Base-by-base conservation (phyloP, 2,113 vertebrate species). In the Petrocephalus zakoni region DNA sequence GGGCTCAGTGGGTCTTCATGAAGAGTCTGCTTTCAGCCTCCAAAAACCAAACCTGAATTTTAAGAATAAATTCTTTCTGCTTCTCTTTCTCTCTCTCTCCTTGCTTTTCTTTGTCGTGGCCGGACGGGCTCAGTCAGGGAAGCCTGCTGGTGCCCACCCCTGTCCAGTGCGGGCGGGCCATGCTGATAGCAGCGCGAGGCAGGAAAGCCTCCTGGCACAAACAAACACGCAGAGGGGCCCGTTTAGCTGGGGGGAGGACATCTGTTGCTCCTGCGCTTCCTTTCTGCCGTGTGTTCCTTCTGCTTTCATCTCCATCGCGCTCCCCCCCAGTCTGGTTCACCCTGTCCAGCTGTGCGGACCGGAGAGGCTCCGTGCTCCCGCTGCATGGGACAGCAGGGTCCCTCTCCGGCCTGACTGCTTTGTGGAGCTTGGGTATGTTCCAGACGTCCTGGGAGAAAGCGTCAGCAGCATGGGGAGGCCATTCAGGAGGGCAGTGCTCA, bases 281-380 rank as follows among this genome's bases (percentile, higher is more conserved):
- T 75, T 22, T 53, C 42, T 61, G 58, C 87, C 25, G 17, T 22
- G 64, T 85, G 52, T 58, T 46, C 49, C 47, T 83, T 88, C 88
- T 93, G 90, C 92, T 88, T 88, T 88, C 93, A 92, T 29, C 88
- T 55, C 83, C 17, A 2, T 82, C 4, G 6, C 42, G 19, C 91
- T 87, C 90, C 91, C 90, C 90, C 92, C 91, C 75, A 75, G 75
- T 88, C 90, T 78, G 21, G 58, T 58, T 51, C 64, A 34, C 56
- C 89, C 61, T 47, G 90, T 89, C 86, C 93, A 93, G 93, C 92
- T 94, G 92, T 22, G 72, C 87, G 89, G 86, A 89, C 49, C 89
- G 72, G 87, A 92, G 87, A 90, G 88, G 90, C 10, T 11, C 85
- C 46, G 53, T 9, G 49, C 42, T 58, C 52, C 85, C 87, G 68